Base-by-base conservation (phyloP, 2,888 invertebrate genomes). In the Eupithecia exiguata region DNA sequence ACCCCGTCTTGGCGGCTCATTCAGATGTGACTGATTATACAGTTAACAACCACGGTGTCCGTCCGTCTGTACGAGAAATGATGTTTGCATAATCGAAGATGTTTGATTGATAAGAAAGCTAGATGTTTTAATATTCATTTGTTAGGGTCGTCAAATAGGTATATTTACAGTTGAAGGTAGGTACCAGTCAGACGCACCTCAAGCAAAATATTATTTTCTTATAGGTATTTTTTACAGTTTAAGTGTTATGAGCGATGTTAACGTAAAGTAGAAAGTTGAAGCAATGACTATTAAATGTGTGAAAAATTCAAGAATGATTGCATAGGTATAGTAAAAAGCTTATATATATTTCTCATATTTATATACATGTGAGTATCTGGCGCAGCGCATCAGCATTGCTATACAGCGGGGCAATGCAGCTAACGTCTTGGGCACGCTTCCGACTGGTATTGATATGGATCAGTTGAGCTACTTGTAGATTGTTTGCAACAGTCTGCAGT, bases 11-110 rank as follows among this genome's bases (percentile, higher is more conserved):
- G 83, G 76, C 79, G 79, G 83, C 72, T 84, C 86, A 85, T 87
- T 89, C 85, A 84, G 86, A 85, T 87, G 86, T 84, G 83, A 86
- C 86, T 77, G 71, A 78, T 77, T 75, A 74, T 77, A 80, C 77
- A 71, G 78, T 74, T 75, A 71, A 74, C 76, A 69, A 66, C 74
- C 76, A 74, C 68, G 40, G 72, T 77, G 69, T 53, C 71, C 70
- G 72, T 68, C 72, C 72, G 76, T 73, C 69, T 73, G 74, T 69
- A 69, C 70, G 43, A 71, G 74, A 75, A 73, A 73, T 78, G 61
- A 72, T 65, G 76, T 78, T 76, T 76, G 69, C 74, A 77, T 78
- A 70, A 73, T 70, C 68, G 63, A 65, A 68, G 62, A 69, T 71
- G 49, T 65, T 58, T 71, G 71, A 71, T 71, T 63, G 71, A 71